phyloP scores from a whole-genome alignment of 2,888 invertebrate species.

The Drosophila quasianomalipes region DNA sequence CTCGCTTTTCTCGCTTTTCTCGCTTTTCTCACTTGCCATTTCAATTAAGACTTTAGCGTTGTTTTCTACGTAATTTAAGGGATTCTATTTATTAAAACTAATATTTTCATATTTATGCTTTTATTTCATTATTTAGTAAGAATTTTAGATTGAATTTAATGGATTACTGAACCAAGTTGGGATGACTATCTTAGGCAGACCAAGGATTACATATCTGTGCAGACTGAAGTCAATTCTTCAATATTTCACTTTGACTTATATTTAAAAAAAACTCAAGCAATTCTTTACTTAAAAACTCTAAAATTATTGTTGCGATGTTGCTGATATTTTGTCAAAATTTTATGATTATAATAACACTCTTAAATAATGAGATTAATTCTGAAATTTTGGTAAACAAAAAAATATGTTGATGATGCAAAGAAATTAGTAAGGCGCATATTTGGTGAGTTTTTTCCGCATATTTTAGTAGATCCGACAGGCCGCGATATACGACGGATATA shows the following conservation, averaged over 20 bases:
- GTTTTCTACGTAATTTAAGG: background rate
- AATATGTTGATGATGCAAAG: too few relatives aligned
- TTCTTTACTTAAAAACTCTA: fast-evolving
- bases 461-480: too few relatives aligned
- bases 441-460: too few relatives aligned
- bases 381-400: background rate
- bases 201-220: too few relatives aligned
- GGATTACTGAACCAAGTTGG: too few relatives aligned
- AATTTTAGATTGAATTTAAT: too few relatives aligned
- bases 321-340: background rate
- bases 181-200: too few relatives aligned
- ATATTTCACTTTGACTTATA: background rate
- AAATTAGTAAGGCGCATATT: too few relatives aligned
- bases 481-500: too few relatives aligned
- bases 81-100: background rate
- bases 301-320: background rate
- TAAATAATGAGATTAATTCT: background rate
- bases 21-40: background rate
- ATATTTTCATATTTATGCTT: background rate
- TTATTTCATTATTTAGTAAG: background rate
- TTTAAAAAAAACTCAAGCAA: background rate
- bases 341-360: background rate
- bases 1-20: background rate
- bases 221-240: too few relatives aligned
- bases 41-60: background rate